Conservation (phyloP, 1,140 invertebrate species). For the Popillia japonica region DNA sequence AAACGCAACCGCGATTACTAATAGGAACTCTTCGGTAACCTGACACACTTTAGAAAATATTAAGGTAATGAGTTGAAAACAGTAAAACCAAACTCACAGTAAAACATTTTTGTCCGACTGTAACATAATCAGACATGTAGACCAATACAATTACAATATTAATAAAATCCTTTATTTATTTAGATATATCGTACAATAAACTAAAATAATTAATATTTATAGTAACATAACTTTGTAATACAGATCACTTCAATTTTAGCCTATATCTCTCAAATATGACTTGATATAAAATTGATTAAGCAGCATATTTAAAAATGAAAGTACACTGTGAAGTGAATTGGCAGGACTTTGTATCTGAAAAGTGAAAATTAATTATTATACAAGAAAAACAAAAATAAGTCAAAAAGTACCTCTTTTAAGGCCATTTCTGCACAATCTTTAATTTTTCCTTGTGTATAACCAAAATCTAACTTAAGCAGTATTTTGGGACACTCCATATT, state of each 20-base stretch:
- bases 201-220: conserved; percentile 16
- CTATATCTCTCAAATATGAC: conserved; percentile 55
- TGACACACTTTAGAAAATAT: no score
- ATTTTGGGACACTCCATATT: conserved; percentile 58
- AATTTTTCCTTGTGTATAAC: conserved; percentile 57
- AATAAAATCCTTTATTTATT: conserved; percentile 26
- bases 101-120: no score
- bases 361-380: conserved; percentile 34
- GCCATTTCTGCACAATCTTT: conserved; percentile 57
- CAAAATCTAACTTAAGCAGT: conserved; percentile 55
- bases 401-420: conserved; percentile 53
- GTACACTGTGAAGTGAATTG: conserved; percentile 58
- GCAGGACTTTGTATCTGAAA: conserved; percentile 58
- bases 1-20: no score
- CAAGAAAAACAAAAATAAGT: not conserved
- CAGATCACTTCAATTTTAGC: conserved; percentile 18
- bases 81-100: no score
- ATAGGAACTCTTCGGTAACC: no score
- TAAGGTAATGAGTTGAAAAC: no score
- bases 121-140: not conserved
- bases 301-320: conserved; percentile 51
- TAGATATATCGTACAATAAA: conserved; percentile 9
- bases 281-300: conserved; percentile 56
- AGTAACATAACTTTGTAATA: conserved; percentile 11
- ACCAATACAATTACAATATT: conserved; percentile 8